Base-by-base conservation (phyloP, 2,113 vertebrate genomes). In the Dunckerocampus dactyliophorus region DNA sequence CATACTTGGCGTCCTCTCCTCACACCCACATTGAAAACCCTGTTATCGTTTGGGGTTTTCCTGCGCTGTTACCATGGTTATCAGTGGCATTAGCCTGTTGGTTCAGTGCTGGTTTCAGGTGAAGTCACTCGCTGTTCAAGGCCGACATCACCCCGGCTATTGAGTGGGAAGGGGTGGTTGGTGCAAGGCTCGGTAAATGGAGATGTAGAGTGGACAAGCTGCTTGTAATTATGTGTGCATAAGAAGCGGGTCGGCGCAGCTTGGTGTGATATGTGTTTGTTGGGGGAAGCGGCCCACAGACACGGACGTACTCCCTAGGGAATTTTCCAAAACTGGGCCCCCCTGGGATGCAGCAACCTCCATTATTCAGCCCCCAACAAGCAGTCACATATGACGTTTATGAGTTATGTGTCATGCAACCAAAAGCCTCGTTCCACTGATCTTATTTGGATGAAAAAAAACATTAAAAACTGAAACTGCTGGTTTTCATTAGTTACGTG, bases 171-270 rank as follows among this genome's bases (percentile, higher is more conserved):
- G 43, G 42, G 50, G 51, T 54, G 61, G 71, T 56, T 17, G 57
- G 17, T 45, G 45, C 0, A 22, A 43, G 46, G 20, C 8, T 24
- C 1, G 39, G 11, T 56, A 48, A 31, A 15, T 56, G 47, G 63
- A 61, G 60, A 77, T 69, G 59, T 67, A 62, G 51, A 47, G 42
- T 28, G n/a, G 24, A 63, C 63, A 53, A 51, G 39, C 60, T 6
- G 47, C 67, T 57, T 72, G 60, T 88, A 85, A 91, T 85, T 80
- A 79, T 85, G 87, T 87, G 84, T 88, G 83, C 82, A 83, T 88
- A 83, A 79, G 80, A 86, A 87, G 79, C 72, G 80, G 75, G 63
- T 87, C 79, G 76, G 77, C 74, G 20, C 76, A 72, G 79, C 72
- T 76, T 85, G 31, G 77, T 85, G 80, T 87, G 72, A 74, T 81